Conservation (phyloP, 35 echinoderm and acorn worm genomes). For the Ophiothrix spiculata region DNA sequence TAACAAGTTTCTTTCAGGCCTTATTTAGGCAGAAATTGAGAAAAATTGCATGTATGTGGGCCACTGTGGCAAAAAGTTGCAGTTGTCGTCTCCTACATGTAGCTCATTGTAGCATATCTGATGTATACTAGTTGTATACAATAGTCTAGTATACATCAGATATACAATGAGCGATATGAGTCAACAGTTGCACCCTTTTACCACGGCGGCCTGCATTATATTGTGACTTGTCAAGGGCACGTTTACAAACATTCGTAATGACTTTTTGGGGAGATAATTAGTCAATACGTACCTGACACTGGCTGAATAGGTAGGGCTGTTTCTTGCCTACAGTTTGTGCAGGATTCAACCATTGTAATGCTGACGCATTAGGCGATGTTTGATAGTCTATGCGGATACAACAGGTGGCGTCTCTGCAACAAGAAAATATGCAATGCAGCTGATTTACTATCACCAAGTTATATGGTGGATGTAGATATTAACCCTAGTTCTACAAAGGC, state of each 20-base stretch:
- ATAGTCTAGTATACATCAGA: background rate
- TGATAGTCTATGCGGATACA: constrained; percentile 50
- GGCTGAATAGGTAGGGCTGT: constrained; percentile 90
- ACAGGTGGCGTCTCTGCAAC: constrained; percentile 27
- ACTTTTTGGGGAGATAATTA: background rate
- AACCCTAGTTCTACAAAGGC: no score
- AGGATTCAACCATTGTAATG: constrained; percentile 79
- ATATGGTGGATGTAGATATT: no score
- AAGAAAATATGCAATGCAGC: no score
- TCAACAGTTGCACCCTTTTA: background rate
- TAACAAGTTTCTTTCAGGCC: no score
- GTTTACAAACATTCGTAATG: background rate
- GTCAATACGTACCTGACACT: constrained; percentile 69
- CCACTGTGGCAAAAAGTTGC: no score
- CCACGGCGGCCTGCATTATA: background rate
- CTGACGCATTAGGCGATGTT: constrained; percentile 74
- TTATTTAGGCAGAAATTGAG: no score
- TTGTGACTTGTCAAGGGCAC: background rate
- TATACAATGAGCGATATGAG: background rate
- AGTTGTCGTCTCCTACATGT: no score
- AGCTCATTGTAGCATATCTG: no score
- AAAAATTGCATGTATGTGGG: no score
- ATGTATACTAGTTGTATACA: no score
- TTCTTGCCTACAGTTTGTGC: constrained; percentile 85
- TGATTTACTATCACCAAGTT: no score